These are phyloP conservation scores for Nansenia antarctica DNA, from an alignment of 2,113 vertebrate genomes.

Conservation along the genomic window DNA sequence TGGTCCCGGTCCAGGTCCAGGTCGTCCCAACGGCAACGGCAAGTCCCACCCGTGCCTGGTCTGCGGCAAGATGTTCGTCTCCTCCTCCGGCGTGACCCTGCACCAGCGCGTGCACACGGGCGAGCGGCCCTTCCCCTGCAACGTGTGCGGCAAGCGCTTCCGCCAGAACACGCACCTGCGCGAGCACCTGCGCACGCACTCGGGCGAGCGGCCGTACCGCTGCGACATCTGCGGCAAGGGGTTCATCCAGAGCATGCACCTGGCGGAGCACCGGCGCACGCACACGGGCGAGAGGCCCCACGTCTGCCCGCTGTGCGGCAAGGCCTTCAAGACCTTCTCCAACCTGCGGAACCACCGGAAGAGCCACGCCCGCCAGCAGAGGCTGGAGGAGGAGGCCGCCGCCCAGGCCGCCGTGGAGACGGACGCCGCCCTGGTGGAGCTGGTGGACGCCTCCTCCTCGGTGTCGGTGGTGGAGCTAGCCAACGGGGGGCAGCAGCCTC, in stretches of 20 bases:
- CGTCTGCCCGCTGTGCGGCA: constrained; percentile 79
- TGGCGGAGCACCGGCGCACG: constrained; percentile 84
- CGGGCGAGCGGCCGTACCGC: constrained; percentile 82
- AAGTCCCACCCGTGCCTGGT: constrained; percentile 81
- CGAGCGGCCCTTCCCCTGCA: constrained; percentile 77
- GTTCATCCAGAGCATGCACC: constrained; percentile 89
- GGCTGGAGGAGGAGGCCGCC: constrained; percentile 44
- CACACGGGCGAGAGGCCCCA: constrained; percentile 87
- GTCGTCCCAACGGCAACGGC: constrained; percentile 41
- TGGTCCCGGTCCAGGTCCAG: constrained; percentile 44
- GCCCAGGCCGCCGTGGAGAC: constrained; percentile 46
- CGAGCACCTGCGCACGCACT: constrained; percentile 88
- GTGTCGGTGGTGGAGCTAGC: constrained; percentile 52
- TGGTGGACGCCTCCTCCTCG: constrained; percentile 58
- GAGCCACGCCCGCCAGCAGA: constrained; percentile 77
- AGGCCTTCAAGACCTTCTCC: constrained; percentile 88
- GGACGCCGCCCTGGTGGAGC: constrained; percentile 42
- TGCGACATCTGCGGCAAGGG: constrained; percentile 86
- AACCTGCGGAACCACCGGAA: constrained; percentile 89
- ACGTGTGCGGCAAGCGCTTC: constrained; percentile 87
- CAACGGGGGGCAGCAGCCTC: constrained; percentile 62
- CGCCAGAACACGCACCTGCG: constrained; percentile 88
- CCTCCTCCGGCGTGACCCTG: constrained; percentile 83
- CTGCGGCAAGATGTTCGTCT: constrained; percentile 85
- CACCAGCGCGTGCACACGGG: constrained; percentile 86